Evolutionary conservation across 92 coral and sea anemone species (phyloP).

Genomic region (Bergia sp.): DNA sequence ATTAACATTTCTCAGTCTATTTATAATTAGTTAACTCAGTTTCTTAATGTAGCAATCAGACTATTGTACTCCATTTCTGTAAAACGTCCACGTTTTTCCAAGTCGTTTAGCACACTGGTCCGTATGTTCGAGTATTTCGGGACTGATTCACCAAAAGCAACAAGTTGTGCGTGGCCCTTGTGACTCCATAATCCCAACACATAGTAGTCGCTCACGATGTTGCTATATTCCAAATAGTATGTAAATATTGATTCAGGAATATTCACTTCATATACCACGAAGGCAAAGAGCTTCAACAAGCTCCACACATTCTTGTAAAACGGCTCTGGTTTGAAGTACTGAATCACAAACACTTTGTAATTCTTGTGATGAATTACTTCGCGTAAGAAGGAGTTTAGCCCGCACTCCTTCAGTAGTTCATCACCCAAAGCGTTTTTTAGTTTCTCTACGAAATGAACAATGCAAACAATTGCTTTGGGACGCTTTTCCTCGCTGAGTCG

Average conservation of each 20-base stretch:
- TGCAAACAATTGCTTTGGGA: not conserved
- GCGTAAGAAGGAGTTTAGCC: constrained; percentile 10
- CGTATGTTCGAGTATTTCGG: constrained; percentile 21
- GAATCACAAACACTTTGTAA: constrained; percentile 8
- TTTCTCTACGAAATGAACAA: not conserved
- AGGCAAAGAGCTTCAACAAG: constrained; percentile 26
- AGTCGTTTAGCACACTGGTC: constrained; percentile 20
- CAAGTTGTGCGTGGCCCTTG: constrained; percentile 18
- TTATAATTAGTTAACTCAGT: not conserved
- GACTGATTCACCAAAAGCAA: not conserved
- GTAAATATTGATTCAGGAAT: constrained; percentile 33
- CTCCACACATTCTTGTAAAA: constrained; percentile 15
- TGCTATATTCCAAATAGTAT: constrained; percentile 33
- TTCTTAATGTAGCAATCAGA: constrained; percentile 20
- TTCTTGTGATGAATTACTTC: constrained; percentile 28
- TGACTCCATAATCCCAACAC: constrained; percentile 29
- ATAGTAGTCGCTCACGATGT: not conserved
- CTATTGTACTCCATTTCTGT: constrained; percentile 41
- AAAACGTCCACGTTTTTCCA: constrained; percentile 36
- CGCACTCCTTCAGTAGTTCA: constrained; percentile 9
- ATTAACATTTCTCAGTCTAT: too few relatives aligned
- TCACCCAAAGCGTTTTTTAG: constrained; percentile 12
- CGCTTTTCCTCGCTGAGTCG: constrained; percentile 27
- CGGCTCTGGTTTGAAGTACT: constrained; percentile 38
- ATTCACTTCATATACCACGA: constrained; percentile 26